Conservation (phyloP, 2,113 vertebrate species). For the Speoplatyrhinus poulsoni region DNA sequence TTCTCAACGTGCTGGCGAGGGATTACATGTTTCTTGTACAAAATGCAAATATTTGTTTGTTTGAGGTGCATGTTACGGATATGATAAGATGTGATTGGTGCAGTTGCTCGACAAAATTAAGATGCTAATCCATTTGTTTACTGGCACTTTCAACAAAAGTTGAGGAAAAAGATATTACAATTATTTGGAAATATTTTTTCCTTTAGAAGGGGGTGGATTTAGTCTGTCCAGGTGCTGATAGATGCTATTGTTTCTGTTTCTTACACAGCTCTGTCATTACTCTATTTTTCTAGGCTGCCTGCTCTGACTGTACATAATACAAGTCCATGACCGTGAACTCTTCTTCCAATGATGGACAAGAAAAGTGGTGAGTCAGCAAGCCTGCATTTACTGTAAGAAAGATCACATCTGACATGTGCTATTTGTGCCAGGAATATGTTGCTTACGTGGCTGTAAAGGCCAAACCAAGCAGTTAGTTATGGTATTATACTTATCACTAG, state of each 20-base stretch:
- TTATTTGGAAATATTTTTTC: neutral
- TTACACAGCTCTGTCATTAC: slow-evolving; percentile 30
- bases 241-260: slow-evolving; percentile 21
- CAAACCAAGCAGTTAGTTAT: neutral
- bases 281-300: slow-evolving; percentile 59
- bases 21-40: too few species aligned
- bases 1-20: neutral
- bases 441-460: neutral
- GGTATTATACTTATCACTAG: neutral
- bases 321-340: slow-evolving; percentile 75
- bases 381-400: slow-evolving; percentile 14
- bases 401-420: neutral
- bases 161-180: too few species aligned
- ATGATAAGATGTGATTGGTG: neutral
- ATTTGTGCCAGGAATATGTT: neutral
- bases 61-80: neutral
- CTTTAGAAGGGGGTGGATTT: neutral
- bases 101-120: neutral
- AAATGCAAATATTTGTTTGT: slow-evolving; percentile 3
- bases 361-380: slow-evolving; percentile 81
- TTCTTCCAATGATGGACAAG: slow-evolving; percentile 86
- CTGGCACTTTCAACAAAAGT: too few species aligned
- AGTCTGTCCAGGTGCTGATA: slow-evolving; percentile 1
- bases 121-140: too few species aligned
- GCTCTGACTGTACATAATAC: slow-evolving; percentile 58